Base-by-base conservation (phyloP, 1,140 invertebrate genomes). In the Papilio aristodemus region DNA sequence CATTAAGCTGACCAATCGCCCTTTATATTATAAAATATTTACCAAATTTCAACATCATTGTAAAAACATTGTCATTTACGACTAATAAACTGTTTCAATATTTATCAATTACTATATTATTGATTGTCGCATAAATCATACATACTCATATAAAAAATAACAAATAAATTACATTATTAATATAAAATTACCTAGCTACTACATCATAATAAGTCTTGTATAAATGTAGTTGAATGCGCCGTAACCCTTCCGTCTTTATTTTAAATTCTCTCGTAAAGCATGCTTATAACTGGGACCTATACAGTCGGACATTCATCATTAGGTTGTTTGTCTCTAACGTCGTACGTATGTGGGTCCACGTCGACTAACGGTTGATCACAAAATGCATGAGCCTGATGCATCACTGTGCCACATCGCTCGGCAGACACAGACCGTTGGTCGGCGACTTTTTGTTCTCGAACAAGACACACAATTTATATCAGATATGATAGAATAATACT, bases 361-460 rank as follows among this genome's bases (percentile, higher is more conserved):
- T 76, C 77, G 72, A 13, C 77, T 87, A 90, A 90, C 87, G 86
- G 87, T 90, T 70, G 73, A 71, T 72, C 79, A 89, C 85, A 89
- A 46, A 66, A 88, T 86, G 77, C 79, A 74, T 71, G 77, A 71
- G 76, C 59, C 76, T 84, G 79, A 85, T 85, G 79, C 82, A 84
- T 80, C 70, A 75, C 43, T 78, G 84, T 84, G 74, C 86, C 68
- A 86, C 83, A 89, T 89, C 50, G 78, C 74, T 69, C 57, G 43
- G 59, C 69, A 27, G 38, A 37, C 14, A 9, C 59, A 62, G 32
- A 62, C 59, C 59, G 59, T 62, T 46, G 38, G 41, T 50, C 22
- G 63, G 27, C 41, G 4, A 27, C 41, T 66, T 66, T 66, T 66
- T 66, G 25, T 43, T 50, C 10, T 13, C 36, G 27, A 66, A 64